Percentiles rank a stretch among this genome's conserved stretches.
phyloP scores from a whole-genome alignment of 1,140 invertebrate genomes.

The Drosophila equinoxialis region DNA sequence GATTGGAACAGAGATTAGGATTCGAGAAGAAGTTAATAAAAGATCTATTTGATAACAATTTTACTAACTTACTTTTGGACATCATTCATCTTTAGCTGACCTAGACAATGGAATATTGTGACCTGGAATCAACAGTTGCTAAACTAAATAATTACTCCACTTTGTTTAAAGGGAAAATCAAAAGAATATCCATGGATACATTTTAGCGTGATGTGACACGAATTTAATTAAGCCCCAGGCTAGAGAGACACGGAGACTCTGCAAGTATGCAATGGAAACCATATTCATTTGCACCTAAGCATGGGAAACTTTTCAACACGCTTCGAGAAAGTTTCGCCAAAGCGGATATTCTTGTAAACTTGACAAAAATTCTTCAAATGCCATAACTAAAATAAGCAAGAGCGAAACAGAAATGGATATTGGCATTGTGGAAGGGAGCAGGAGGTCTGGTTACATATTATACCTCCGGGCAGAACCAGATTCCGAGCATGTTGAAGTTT shows the following conservation, averaged over 20 bases:
- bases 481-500: slow-evolving; percentile 59
- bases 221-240: slow-evolving; percentile 69
- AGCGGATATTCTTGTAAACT: slow-evolving; percentile 80
- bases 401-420: slow-evolving; percentile 29
- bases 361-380: slow-evolving; percentile 73
- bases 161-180: background rate
- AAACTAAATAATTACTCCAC: too few species aligned
- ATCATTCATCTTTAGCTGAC: too few species aligned
- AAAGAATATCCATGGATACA: background rate
- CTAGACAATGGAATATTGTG: too few species aligned
- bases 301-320: slow-evolving; percentile 57
- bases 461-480: slow-evolving; percentile 60
- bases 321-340: slow-evolving; percentile 53
- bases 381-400: slow-evolving; percentile 80
- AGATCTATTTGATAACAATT: too few species aligned
- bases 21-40: too few species aligned
- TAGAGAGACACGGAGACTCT: slow-evolving; percentile 24
- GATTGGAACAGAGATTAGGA: too few species aligned
- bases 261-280: background rate
- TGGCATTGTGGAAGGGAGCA: background rate
- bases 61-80: too few species aligned
- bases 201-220: slow-evolving; percentile 22
- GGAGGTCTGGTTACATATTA: slow-evolving; percentile 35
- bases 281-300: slow-evolving; percentile 62
- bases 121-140: too few species aligned